Evolutionary conservation across 2,888 invertebrate genomes (phyloP).

Genomic region (Agrotis clavis): DNA sequence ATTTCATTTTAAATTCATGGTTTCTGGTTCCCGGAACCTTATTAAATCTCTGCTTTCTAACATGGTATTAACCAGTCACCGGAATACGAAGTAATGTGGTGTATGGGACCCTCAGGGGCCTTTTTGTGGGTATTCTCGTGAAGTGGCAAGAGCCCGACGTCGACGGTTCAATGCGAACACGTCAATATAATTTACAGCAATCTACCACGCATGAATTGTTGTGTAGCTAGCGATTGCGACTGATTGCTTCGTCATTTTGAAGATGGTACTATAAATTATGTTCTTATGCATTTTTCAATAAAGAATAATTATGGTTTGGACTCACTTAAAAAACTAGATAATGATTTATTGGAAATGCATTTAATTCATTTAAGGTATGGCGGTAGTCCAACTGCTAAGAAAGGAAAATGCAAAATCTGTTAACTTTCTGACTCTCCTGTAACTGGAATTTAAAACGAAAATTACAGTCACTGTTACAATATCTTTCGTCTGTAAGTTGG

Average conservation of each 20-base stretch:
- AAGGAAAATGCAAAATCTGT: not conserved
- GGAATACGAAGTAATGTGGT: conserved; percentile 46
- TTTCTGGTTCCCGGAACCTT: not conserved
- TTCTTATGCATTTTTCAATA: not conserved
- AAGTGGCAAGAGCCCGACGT: conserved; percentile 33
- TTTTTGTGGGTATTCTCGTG: conserved; percentile 40
- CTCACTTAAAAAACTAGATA: too few species aligned
- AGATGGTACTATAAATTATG: not conserved
- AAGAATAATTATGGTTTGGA: too few species aligned
- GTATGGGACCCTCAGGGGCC: conserved; percentile 40
- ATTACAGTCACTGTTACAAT: not conserved
- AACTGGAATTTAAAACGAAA: not conserved
- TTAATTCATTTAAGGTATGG: too few species aligned
- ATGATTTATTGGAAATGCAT: too few species aligned
- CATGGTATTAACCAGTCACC: conserved; percentile 33
- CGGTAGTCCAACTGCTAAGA: not conserved
- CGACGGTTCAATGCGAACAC: conserved; percentile 35
- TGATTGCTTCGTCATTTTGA: conserved; percentile 21
- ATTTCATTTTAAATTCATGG: conserved; percentile 1
- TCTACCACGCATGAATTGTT: conserved; percentile 3
- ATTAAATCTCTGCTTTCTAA: conserved; percentile 18
- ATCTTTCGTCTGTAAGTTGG: not conserved
- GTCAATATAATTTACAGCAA: conserved; percentile 55
- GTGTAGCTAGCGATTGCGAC: conserved; percentile 28
- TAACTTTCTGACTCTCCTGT: not conserved